Base-by-base conservation (phyloP, 2,888 invertebrate species). In the Thera obeliscata region DNA sequence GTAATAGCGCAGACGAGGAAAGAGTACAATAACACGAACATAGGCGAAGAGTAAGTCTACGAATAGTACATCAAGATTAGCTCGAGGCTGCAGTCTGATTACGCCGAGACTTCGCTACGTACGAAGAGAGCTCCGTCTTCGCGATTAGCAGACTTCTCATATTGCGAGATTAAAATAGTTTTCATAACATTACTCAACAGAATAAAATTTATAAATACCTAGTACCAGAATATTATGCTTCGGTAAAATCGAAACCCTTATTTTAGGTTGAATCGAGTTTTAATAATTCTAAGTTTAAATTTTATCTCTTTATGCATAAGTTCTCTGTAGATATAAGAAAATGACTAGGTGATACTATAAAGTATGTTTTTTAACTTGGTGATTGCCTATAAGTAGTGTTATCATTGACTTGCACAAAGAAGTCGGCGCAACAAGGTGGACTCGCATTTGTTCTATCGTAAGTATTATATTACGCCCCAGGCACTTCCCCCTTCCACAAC, bases 31-130 rank as follows among this genome's bases (percentile, higher is more conserved):
- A 85, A 84, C 81, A 81, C 73, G 73, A 83, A 82, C 81, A 81
- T 79, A 82, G 81, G 76, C 70, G 74, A 82, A 70, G 74, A 82
- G 81, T 52, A 52, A 33, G 52, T 82, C 83, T 86, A 85, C 83
- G 82, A 84, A 86, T 85, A 84, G 85, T 83, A 86, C 87, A 87
- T 88, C 87, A 87, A 90, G 89, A 91, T 91, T 91, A 90, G 88
- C 91, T 87, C 86, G 84, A 79, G 88, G 88, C 87, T 87, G 87
- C 86, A 86, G 84, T 81, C 87, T 90, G 90, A 89, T 90, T 90
- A 88, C 87, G 8, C 22, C 33, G 86, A 22, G 22, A 22, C 22
- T 22, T 82, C 82, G 85, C 85, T 83, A 80, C 69, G 70, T 86
- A 87, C 87, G 84, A 83, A 86, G 85, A 86, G 86, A 84, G 80